Evolutionary conservation across 2,888 invertebrate species (phyloP).

Genomic region (Prosopocoilus inquinatus): DNA sequence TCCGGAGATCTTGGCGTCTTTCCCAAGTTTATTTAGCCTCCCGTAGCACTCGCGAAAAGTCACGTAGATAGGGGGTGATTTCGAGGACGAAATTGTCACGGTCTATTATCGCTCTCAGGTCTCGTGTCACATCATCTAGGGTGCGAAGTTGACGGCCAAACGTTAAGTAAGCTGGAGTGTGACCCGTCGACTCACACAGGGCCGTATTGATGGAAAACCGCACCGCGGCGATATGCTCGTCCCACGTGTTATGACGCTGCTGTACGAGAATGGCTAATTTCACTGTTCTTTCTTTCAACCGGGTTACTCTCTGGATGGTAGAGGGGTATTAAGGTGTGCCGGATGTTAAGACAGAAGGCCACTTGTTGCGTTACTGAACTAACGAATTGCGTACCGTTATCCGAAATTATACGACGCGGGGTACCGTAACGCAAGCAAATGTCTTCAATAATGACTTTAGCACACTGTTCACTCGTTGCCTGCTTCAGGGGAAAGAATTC

Average conservation of each 20-base stretch:
- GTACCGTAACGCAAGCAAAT: too few relatives aligned
- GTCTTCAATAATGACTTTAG: too few relatives aligned
- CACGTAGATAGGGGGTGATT: slow-evolving; percentile 4
- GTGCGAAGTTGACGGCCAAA: slow-evolving; percentile 34
- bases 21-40: slow-evolving; percentile 2
- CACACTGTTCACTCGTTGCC: too few relatives aligned
- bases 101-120: slow-evolving; percentile 12
- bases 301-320: too few relatives aligned
- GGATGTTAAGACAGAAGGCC: too few relatives aligned
- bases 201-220: slow-evolving; percentile 34
- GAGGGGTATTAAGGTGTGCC: too few relatives aligned
- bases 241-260: slow-evolving; percentile 27
- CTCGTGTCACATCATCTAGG: slow-evolving; percentile 20
- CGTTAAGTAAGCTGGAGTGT: slow-evolving; percentile 32
- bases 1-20: not conserved
- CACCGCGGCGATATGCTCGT: slow-evolving; percentile 24
- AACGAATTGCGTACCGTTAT: too few relatives aligned
- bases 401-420: too few relatives aligned
- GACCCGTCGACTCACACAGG: slow-evolving; percentile 25
- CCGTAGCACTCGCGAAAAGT: not conserved
- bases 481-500: too few relatives aligned
- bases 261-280: too few relatives aligned
- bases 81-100: slow-evolving; percentile 19
- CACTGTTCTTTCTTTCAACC: too few relatives aligned
- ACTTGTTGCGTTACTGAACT: too few relatives aligned